Percentiles rank a stretch among this genome's conserved stretches.
Conservation (phyloP, 2,888 invertebrate species). For the Argyresthia albistria region DNA sequence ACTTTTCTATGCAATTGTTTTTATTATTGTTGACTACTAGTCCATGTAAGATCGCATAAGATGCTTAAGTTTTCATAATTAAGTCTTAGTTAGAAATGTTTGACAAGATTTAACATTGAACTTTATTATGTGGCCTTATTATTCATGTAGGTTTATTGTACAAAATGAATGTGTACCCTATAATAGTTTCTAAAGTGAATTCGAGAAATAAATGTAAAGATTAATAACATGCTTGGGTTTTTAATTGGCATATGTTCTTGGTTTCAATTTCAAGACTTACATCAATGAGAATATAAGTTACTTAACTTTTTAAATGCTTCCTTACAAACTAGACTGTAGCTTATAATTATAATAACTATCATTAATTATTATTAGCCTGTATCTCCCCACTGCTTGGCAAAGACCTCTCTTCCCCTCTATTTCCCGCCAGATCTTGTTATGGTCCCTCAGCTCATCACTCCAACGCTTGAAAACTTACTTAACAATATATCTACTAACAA, state of each 20-base stretch:
- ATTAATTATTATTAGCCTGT: too few species aligned
- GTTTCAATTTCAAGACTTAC: too few species aligned
- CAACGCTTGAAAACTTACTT: too few species aligned
- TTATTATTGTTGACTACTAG: conserved; percentile 48
- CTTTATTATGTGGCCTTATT: conserved; percentile 25
- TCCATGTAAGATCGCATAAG: conserved; percentile 55
- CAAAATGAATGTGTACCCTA: conserved; percentile 63
- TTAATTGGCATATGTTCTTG: neutral
- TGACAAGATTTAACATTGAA: conserved; percentile 32
- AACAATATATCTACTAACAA: too few species aligned
- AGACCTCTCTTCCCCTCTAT: too few species aligned
- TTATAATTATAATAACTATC: too few species aligned
- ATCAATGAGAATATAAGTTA: too few species aligned
- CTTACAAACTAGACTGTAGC: too few species aligned
- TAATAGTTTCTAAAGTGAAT: conserved; percentile 59
- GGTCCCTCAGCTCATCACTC: too few species aligned
- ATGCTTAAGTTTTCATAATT: conserved; percentile 30
- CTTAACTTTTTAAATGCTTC: too few species aligned
- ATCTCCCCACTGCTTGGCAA: too few species aligned
- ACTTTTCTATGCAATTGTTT: conserved; percentile 26
- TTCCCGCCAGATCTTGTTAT: too few species aligned
- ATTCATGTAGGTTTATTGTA: conserved; percentile 38
- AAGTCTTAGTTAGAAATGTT: conserved; percentile 10
- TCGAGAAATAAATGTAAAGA: conserved; percentile 60
- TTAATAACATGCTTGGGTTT: conserved; percentile 26